phyloP scores from a whole-genome alignment of 2,113 vertebrate species.

The Tursiops truncatus region DNA sequence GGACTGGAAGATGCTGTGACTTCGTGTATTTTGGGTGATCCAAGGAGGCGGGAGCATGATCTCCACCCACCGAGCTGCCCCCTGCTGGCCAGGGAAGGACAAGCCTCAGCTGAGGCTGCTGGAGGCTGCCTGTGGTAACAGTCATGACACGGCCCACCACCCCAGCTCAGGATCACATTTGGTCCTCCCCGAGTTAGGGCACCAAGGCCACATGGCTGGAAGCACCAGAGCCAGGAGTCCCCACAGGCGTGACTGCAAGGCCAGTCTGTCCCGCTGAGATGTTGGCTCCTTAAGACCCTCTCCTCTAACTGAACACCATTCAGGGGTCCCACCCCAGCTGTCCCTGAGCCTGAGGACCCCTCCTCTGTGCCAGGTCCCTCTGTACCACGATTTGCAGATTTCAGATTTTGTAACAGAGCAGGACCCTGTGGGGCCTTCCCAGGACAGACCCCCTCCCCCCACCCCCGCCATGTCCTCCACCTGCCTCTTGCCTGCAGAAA shows the following conservation, averaged over 20 bases:
- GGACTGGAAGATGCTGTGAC: not conserved
- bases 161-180: not conserved
- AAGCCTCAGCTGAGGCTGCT: not conserved
- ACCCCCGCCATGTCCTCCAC: not conserved
- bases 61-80: not conserved
- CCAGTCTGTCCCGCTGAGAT: not conserved
- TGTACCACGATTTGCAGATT: not conserved
- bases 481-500: not conserved
- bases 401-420: not conserved
- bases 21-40: not conserved
- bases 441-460: too few species aligned
- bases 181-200: not conserved
- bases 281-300: not conserved
- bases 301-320: not conserved
- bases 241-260: not conserved
- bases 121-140: not conserved
- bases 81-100: not conserved
- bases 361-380: not conserved
- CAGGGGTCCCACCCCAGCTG: not conserved
- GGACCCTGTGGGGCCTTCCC: not conserved
- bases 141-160: not conserved
- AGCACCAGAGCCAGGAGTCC: not conserved
- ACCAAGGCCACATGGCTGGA: not conserved
- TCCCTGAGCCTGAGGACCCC: not conserved
- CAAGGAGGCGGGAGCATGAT: rapidly evolving